Evolutionary conservation across 2,888 invertebrate genomes (phyloP).

Genomic region (Tetanocera ferruginea): DNA sequence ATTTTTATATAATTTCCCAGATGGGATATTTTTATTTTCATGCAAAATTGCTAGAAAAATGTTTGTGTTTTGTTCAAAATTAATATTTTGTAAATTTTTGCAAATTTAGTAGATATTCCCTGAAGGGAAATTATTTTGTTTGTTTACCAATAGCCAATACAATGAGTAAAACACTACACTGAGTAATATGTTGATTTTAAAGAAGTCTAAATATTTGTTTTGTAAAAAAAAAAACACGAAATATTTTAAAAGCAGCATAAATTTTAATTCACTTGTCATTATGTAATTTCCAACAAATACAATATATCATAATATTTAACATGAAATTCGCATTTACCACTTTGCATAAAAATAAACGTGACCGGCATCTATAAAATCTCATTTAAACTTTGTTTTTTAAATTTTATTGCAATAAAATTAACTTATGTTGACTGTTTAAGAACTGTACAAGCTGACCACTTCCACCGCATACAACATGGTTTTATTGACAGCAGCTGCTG

Average conservation of each 20-base stretch:
- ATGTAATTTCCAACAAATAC: not conserved
- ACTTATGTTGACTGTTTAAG: not conserved
- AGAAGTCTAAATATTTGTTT: too few relatives aligned
- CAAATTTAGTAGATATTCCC: not conserved
- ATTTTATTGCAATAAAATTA: not conserved
- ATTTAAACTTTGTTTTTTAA: not conserved
- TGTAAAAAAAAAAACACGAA: too few relatives aligned
- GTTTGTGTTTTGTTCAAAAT: not conserved
- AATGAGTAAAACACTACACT: too few relatives aligned
- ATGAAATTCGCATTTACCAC: constrained; percentile 15
- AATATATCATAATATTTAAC: constrained; percentile 1
- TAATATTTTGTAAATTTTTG: not conserved
- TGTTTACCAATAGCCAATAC: not conserved
- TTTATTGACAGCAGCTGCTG: constrained; percentile 27
- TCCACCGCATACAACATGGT: not conserved
- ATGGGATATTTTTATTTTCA: not conserved
- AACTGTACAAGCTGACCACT: not conserved
- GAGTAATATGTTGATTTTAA: too few relatives aligned
- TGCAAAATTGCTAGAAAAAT: not conserved
- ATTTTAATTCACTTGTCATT: too few relatives aligned
- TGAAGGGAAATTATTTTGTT: not conserved
- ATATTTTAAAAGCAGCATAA: too few relatives aligned
- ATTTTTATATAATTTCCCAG: not conserved
- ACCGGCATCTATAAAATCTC: constrained; percentile 17
- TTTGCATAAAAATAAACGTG: constrained; percentile 15